Conservation (phyloP, 2,888 invertebrate genomes). For the Agriopis marginaria region DNA sequence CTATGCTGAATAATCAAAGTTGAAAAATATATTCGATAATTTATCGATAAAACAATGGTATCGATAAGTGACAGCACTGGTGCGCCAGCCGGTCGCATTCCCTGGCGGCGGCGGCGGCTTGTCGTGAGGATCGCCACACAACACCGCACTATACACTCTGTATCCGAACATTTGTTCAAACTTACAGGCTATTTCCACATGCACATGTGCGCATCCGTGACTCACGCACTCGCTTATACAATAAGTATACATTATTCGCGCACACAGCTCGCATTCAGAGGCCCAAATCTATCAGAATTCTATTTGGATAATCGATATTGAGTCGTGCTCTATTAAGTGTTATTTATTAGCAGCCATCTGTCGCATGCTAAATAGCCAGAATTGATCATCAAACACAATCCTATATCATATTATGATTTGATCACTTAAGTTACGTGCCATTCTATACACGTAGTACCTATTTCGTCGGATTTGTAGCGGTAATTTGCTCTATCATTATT, state of each 20-base stretch:
- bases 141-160: conserved; percentile 58
- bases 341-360: conserved; percentile 54
- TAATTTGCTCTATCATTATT: conserved; percentile 2
- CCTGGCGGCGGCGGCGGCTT: conserved; percentile 72
- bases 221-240: conserved; percentile 76
- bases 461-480: not conserved
- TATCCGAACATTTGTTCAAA: conserved; percentile 78
- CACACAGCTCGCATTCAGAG: conserved; percentile 62
- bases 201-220: conserved; percentile 80
- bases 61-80: conserved; percentile 68
- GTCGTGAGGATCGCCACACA: conserved; percentile 73
- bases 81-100: conserved; percentile 83
- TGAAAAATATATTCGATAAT: not conserved
- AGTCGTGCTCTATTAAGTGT: conserved; percentile 56
- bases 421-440: conserved; percentile 1
- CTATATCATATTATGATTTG: not conserved
- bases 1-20: not conserved
- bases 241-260: conserved; percentile 67
- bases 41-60: conserved; percentile 41
- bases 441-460: not conserved
- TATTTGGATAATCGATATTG: conserved; percentile 66
- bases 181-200: conserved; percentile 80
- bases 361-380: conserved; percentile 53
- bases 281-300: conserved; percentile 60
- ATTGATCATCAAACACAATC: not conserved